Evolutionary conservation across 2,888 invertebrate genomes (phyloP).

Genomic region (Julus scandinavius): DNA sequence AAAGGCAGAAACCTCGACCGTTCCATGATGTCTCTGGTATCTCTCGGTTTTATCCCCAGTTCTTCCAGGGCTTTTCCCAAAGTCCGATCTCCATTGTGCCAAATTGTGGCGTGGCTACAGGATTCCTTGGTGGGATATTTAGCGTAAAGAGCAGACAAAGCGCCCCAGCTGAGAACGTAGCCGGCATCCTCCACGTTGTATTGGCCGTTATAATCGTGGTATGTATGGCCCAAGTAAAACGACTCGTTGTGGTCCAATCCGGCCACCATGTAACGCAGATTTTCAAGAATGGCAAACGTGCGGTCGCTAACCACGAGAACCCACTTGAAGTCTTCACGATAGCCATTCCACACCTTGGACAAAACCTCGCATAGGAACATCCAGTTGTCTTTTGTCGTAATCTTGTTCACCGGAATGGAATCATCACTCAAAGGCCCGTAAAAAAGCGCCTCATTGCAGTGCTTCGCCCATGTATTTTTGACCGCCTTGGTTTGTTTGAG

Average conservation of each 20-base stretch:
- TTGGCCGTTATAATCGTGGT: conserved; percentile 59
- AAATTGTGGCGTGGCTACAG: conserved; percentile 54
- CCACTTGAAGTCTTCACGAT: conserved; percentile 60
- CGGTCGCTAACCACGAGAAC: conserved; percentile 60
- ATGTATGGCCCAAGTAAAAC: conserved; percentile 61
- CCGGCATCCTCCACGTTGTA: conserved; percentile 61
- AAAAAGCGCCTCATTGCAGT: conserved; percentile 60
- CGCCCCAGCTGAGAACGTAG: conserved; percentile 60
- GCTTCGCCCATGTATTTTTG: conserved; percentile 61
- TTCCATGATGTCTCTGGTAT: conserved; percentile 60
- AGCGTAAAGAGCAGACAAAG: conserved; percentile 57
- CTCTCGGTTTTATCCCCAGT: conserved; percentile 59
- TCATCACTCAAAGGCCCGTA: conserved; percentile 60
- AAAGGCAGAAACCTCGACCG: conserved; percentile 61
- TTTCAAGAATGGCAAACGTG: conserved; percentile 61
- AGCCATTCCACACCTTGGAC: conserved; percentile 58
- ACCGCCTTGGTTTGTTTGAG: conserved; percentile 60
- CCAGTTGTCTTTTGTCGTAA: conserved; percentile 59
- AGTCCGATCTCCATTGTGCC: conserved; percentile 59
- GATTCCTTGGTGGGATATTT: conserved; percentile 54
- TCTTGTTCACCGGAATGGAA: conserved; percentile 59
- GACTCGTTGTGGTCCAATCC: conserved; percentile 59
- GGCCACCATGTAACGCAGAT: conserved; percentile 60
- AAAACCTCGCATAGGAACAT: conserved; percentile 60
- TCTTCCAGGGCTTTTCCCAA: conserved; percentile 59